Evolutionary conservation across 2,797 vertebrate species (phyloP).

Genomic region (Hydrophis major): DNA sequence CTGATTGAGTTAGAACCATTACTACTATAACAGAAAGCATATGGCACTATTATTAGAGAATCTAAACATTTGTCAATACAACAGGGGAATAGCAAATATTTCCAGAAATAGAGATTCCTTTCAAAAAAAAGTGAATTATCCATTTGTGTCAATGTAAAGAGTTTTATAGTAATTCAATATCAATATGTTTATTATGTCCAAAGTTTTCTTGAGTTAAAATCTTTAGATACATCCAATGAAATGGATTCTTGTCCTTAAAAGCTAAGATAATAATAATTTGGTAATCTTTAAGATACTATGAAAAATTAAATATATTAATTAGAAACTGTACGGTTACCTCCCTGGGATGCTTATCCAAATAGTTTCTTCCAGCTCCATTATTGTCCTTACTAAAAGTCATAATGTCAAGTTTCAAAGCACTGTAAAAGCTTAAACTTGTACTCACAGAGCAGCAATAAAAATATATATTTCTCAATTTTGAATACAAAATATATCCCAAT

Average conservation of each 20-base stretch:
- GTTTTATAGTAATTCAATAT: neutral
- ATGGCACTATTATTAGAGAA: neutral
- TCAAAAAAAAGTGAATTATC: neutral
- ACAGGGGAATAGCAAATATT: neutral
- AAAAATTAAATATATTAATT: neutral
- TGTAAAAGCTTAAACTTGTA: accelerated
- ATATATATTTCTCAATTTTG: neutral
- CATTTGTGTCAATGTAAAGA: neutral
- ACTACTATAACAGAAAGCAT: neutral
- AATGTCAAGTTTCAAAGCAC: neutral
- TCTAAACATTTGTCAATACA: neutral
- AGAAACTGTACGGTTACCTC: neutral
- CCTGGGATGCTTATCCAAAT: neutral
- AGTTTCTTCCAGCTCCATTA: neutral
- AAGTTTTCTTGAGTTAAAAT: neutral
- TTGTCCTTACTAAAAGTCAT: neutral
- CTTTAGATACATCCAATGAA: neutral
- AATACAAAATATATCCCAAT: neutral
- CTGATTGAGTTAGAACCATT: neutral
- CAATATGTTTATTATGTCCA: neutral
- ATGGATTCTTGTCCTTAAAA: neutral
- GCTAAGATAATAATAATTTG: neutral
- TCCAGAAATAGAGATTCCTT: neutral
- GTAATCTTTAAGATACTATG: neutral
- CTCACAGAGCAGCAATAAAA: accelerated